Evolutionary conservation across 2,113 vertebrate genomes (phyloP), one percentile per base, ranked within the genome.

Genomic region (Cinclus cinclus): DNA sequence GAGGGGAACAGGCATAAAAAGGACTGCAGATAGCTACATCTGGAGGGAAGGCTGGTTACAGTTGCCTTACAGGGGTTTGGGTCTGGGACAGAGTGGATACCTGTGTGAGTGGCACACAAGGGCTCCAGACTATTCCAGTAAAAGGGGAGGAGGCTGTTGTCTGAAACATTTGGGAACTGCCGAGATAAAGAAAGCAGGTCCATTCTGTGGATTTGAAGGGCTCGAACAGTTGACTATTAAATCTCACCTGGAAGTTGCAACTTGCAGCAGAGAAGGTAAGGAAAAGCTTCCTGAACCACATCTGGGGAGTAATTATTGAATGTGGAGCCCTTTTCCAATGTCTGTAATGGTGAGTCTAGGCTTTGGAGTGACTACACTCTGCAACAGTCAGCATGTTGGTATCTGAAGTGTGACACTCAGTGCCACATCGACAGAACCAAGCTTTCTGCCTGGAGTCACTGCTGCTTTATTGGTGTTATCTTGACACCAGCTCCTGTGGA

Each of bases 301-400:
- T 21, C 27, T 37, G 27, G 11, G 44, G 39, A 69, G 16, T 56
- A 89, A 46, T 50, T 56, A 11, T 50, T 65, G 15, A 55, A 55
- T 74, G 50, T 9, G 2, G 24, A 85, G 35, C n/a, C 21, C 3
- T 79, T 41, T 87, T 79, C 46, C 24, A 21, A 1, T 31, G 23
- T 41, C 14, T 65, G 22, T 46, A 31, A 19, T 11, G 27, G 22
- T 53, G 14, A 22, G 10, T 20, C 19, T 73, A 25, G 31, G 24
- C 59, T 24, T 64, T 0, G 0, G 62, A 59, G 35, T 23, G 22
- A 47, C 37, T 3, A 3, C 6, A 7, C 30, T 68, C 55, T 42
- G 21, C 28, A 47, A 7, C 31, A 49, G 7, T 33, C 24, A 62
- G 24, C 6, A 4, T 15, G 27, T 33, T 80, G 50, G 11, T 23